Evolutionary conservation across 2,888 invertebrate genomes (phyloP), one percentile per base, ranked within the genome.

Genomic region (Lithodes maja): DNA sequence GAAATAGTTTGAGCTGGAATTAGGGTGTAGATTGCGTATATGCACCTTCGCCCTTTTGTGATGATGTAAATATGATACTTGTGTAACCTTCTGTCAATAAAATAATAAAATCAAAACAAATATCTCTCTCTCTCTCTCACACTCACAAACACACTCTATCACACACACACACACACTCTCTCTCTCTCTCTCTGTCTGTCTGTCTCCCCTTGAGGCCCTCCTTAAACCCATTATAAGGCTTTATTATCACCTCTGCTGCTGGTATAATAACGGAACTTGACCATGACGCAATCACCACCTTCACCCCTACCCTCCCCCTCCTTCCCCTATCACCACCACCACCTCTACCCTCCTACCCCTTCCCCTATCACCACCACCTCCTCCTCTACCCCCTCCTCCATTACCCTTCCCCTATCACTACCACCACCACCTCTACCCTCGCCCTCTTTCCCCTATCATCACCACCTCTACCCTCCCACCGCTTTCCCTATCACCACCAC

Each of bases 221-320:
- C 61, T 3, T 17, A 5, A 5, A 3, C 71, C 71, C 12, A n/a
- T 71, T 71, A 71, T 3, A 3, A n/a, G 1, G 3, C n/a, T n/a
- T 71, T 71, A 71, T 71, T 71, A 17, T 71, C 71, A 71, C 71
- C 71, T 71, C 15, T 71, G 71, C 71, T 71, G 71, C 71, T 12
- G n/a, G n/a, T n/a, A 12, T 71, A 71, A 78, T 78, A 7, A 78
- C 7, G 49, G 52, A 7, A 3, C 71, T 33, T 71, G 71, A 3
- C 71, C 71, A 3, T 71, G 15, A 71, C 71, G 71, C n/a, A 71
- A 71, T 71, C n/a, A 71, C 15, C n/a, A 3, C 71, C 17, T 17
- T 71, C 15, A 33, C 33, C 12, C 61, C 61, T 61, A 12, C 71
- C 71, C 12, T 17, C 71, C n/a, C n/a, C 17, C 71, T 17, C 61